Conservation (phyloP, 1,140 invertebrate genomes). For the Aphidius gifuensis region DNA sequence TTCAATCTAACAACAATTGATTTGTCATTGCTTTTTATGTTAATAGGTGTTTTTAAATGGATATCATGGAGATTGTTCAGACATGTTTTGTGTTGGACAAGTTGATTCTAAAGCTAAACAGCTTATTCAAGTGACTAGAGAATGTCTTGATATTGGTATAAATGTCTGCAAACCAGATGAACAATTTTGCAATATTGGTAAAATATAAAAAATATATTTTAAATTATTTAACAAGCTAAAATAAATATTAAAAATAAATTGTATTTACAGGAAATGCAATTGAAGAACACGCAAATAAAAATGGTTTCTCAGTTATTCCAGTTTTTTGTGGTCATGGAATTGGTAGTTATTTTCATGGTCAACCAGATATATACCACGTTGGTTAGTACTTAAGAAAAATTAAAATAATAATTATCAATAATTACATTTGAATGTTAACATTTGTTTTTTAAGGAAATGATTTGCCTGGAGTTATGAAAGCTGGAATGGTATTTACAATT, state of each 20-base stretch:
- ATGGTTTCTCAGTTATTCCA: constrained; percentile 70
- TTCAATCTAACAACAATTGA: too few relatives aligned
- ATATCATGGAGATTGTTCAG: constrained; percentile 90
- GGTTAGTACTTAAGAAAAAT: constrained; percentile 47
- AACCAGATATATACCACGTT: constrained; percentile 82
- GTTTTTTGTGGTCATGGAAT: constrained; percentile 90
- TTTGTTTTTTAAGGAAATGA: constrained; percentile 61
- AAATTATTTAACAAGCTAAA: constrained; percentile 1
- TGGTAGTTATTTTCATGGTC: constrained; percentile 87
- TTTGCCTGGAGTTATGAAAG: constrained; percentile 70
- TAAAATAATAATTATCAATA: constrained; percentile 11
- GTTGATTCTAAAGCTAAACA: constrained; percentile 71
- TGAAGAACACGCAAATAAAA: constrained; percentile 61
- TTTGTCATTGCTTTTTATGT: constrained; percentile 24
- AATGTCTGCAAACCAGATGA: constrained; percentile 73
- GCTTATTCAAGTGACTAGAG: constrained; percentile 68
- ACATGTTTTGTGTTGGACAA: constrained; percentile 79
- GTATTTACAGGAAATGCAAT: constrained; percentile 57
- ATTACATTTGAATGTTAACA: constrained; percentile 13
- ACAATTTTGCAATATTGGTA: constrained; percentile 74
- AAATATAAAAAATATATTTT: constrained; percentile 18
- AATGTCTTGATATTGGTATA: constrained; percentile 74
- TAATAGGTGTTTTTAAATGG: constrained; percentile 77
- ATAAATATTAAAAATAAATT: not conserved
- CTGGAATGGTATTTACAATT: constrained; percentile 92